Evolutionary conservation across 2,888 invertebrate genomes (phyloP), one percentile per base, ranked within the genome.

Genomic region (Erebia ligea): DNA sequence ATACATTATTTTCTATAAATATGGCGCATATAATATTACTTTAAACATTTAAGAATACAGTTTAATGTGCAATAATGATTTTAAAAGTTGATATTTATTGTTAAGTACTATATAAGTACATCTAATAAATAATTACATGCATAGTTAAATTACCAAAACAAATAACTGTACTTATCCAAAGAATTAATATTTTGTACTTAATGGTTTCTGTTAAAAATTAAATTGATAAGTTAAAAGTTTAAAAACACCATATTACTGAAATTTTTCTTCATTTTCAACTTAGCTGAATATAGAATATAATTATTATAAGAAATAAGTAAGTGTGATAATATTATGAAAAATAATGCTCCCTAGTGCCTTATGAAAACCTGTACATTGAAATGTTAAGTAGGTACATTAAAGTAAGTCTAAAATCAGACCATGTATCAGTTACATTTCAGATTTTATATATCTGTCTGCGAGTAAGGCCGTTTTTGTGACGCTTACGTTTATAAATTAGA

Each of bases 161-260:
- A 54, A 8, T 54, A 54, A 54, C 11, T 59, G 40, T 59, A 34
- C 34, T 34, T 34, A 40, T 40, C 59, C 59, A 59, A 40, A 58
- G 58, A 58, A 40, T 40, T 10, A 59, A 5, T 59, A 42, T 17
- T 40, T 54, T 17, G 9, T 19, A 19, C 17, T 54, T 17, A 50
- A 15, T 15, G 52, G 6, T n/a, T 50, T 9, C 2, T 25, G 3
- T 34, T 34, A 34, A 6, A 34, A 34, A 34, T 34, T 34, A 34
- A 34, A 34, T 6, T 34, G 34, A 6, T 34, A n/a, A n/a, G 25
- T 25, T 25, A 25, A 25, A 34, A 10, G 19, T 17, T 54, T 3
- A 17, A 19, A 54, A 54, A 54, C 3, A 19, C 19, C 54, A 19
- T 19, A 54, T 10, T 54, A 19, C 11, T 54, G 19, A 19, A 54